phyloP scores from a whole-genome alignment of 2,113 vertebrate genomes.

The Pteropus alecto region DNA sequence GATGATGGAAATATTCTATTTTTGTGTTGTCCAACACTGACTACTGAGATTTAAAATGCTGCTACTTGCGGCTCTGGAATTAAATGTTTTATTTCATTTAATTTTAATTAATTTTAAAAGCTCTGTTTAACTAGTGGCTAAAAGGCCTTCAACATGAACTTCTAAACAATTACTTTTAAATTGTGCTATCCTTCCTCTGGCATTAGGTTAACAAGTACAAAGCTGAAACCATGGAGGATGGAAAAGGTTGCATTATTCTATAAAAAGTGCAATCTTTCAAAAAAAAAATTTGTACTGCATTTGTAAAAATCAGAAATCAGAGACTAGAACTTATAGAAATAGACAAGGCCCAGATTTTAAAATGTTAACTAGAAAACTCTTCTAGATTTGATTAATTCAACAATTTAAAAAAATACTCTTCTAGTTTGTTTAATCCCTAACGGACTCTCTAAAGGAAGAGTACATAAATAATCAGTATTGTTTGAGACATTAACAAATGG shows the following conservation, averaged over 20 bases:
- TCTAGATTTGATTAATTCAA: not conserved
- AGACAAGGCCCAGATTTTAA: not conserved
- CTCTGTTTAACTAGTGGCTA: not conserved
- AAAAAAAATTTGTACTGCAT: not conserved
- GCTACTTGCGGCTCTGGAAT: not conserved
- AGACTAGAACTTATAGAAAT: not conserved
- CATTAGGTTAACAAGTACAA: conserved; percentile 10
- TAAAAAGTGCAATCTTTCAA: not conserved
- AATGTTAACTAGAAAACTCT: not conserved
- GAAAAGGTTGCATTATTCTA: not conserved
- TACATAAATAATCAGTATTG: not conserved
- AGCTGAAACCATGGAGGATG: not conserved
- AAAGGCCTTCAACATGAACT: not conserved
- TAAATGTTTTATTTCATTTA: not conserved
- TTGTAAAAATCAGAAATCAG: not conserved
- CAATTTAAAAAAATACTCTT: conserved; percentile 9
- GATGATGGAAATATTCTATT: not conserved
- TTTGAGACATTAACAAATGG: not conserved
- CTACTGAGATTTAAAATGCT: not conserved
- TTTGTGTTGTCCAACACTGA: not conserved
- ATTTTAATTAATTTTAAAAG: conserved; percentile 20
- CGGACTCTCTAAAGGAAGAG: not conserved
- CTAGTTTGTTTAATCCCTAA: not conserved
- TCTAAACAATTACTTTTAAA: not conserved
- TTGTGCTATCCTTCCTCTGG: not conserved